A percentile compares a stretch with the other conserved stretches of the same genome.
phyloP scores from a whole-genome alignment of 2,797 vertebrate genomes.

The Arnoldichthys spilopterus region DNA sequence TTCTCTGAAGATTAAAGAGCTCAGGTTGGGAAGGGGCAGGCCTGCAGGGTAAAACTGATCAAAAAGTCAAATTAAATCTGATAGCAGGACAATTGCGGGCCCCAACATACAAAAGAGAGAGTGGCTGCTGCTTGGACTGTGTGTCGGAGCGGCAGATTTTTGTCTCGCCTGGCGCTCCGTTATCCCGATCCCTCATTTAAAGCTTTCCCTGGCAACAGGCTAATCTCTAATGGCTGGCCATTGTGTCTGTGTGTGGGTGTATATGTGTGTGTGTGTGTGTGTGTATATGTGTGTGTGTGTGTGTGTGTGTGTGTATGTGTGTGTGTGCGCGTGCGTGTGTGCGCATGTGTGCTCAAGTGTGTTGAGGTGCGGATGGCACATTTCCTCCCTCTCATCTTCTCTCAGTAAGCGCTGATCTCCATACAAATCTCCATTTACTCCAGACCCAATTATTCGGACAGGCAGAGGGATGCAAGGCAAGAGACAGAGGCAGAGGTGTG shows the following conservation, averaged over 20 bases:
- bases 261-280: slow-evolving; percentile 18
- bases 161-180: slow-evolving; percentile 66
- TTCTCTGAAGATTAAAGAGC: slow-evolving; percentile 68
- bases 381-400: slow-evolving; percentile 53
- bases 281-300: slow-evolving; percentile 34
- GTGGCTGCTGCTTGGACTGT: slow-evolving; percentile 43
- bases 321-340: slow-evolving; percentile 25
- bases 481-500: slow-evolving; percentile 18
- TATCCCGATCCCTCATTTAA: slow-evolving; percentile 69
- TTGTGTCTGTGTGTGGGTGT: slow-evolving; percentile 26
- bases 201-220: slow-evolving; percentile 67
- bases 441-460: slow-evolving; percentile 71
- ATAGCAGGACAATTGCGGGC: slow-evolving; percentile 73
- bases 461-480: slow-evolving; percentile 50
- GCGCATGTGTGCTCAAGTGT: slow-evolving; percentile 10
- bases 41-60: slow-evolving; percentile 71
- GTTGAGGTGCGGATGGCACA: slow-evolving; percentile 41
- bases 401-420: slow-evolving; percentile 64
- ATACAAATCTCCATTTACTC: slow-evolving; percentile 72
- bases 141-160: slow-evolving; percentile 61
- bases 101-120: slow-evolving; percentile 64
- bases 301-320: slow-evolving; percentile 29
- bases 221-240: slow-evolving; percentile 52
- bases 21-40: slow-evolving; percentile 71
- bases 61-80: slow-evolving; percentile 76